Base-by-base conservation (phyloP, 2,797 vertebrate species). In the Malurus leucopterus region DNA sequence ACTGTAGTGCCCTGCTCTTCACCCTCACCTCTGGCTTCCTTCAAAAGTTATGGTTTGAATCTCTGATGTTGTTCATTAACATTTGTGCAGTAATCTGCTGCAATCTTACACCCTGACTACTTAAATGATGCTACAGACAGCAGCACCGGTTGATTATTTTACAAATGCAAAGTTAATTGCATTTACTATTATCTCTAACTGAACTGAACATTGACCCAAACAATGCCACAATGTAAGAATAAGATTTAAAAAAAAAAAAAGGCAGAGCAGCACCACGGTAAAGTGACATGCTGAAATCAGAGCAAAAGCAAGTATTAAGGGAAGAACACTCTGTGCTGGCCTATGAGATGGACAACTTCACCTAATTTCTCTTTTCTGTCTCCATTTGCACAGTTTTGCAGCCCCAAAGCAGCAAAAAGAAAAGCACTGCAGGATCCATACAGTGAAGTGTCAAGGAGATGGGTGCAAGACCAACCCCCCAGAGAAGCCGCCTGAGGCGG, bases 361-460 rank as follows among this genome's bases (percentile, higher is more conserved):
- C 36, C 53, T 36, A 63, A 1, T 34, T 38, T 32, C 14, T 51
- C 26, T 81, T 50, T 84, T 73, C 38, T 84, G 15, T 40, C 62
- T 89, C 41, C 8, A 32, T 75, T 69, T 30, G 16, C 36, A 58
- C 32, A 40, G 51, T 77, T 84, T 46, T 59, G 11, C 40, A 84
- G 38, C 15, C 43, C 63, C 53, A 55, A 86, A 89, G 59, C 26
- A 57, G 30, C 41, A 68, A 49, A 73, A 62, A 64, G 18, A 55
- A 64, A 54, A 77, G 38, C n/a, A 19, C 69, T 34, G 69, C 69
- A 61, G 61, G 43, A 72, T 49, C 49, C 36, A 6, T 29, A 10
- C 0, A 15, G 44, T 0, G 0, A 70, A 53, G 32, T 49, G 23
- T 65, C 75, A 76, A 63, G 46, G 51, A 55, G 27, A 11, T 1